A percentile compares a stretch with the other conserved stretches of the same genome.
Conservation (phyloP, 2,113 vertebrate genomes). For the Macrotis lagotis region DNA sequence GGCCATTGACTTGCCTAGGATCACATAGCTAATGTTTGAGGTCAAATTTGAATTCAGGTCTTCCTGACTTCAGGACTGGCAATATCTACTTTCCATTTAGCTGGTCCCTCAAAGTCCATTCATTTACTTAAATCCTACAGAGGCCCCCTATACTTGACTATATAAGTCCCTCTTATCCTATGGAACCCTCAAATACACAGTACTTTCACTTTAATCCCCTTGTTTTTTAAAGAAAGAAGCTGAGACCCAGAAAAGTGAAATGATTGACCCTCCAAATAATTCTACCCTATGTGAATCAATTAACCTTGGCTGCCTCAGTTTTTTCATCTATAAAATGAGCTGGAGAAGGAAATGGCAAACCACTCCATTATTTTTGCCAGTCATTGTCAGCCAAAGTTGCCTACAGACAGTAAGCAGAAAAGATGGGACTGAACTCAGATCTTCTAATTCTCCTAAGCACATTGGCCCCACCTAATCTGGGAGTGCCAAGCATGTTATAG, state of each 20-base stretch:
- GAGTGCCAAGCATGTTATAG: neutral
- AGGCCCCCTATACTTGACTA: neutral
- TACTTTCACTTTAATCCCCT: neutral
- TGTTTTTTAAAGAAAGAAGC: neutral
- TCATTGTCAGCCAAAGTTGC: too few species aligned
- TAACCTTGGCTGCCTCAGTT: too few species aligned
- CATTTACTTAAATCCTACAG: neutral
- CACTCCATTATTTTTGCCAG: too few species aligned
- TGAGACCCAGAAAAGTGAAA: neutral
- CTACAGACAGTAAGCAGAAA: neutral
- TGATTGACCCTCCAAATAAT: too few species aligned
- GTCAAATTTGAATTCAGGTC: neutral
- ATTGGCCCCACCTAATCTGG: neutral
- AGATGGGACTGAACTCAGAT: neutral
- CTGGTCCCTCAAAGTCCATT: neutral
- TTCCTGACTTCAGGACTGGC: neutral
- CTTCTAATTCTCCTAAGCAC: neutral
- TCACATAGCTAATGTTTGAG: neutral
- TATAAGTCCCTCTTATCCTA: neutral
- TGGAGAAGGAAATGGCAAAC: too few species aligned
- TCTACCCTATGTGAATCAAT: too few species aligned
- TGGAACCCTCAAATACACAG: neutral
- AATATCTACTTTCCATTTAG: neutral
- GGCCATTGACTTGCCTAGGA: neutral
- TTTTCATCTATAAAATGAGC: too few species aligned